Base-by-base conservation (phyloP, 2,888 invertebrate species). In the Cheilosia impressa region DNA sequence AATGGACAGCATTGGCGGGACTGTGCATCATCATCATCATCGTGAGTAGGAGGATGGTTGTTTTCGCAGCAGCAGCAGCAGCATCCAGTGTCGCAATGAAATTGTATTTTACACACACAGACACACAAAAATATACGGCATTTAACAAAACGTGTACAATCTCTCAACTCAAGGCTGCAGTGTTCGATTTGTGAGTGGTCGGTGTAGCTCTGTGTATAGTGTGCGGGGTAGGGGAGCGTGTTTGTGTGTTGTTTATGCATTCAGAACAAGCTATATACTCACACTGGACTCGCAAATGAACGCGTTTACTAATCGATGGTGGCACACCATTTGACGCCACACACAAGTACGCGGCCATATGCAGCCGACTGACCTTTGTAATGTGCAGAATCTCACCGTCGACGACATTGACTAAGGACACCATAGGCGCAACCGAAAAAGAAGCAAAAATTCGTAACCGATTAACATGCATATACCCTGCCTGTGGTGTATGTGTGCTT, bases 301-400 rank as follows among this genome's bases (percentile, higher is more conserved):
- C 96, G 88, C 96, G 93, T 92, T 97, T 96, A 93, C 97, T 97
- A 90, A 97, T 97, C 62, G 97, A 97, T 10, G 98, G 98, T 34
- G 97, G 97, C 38, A 98, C 97, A 76, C 97, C 97, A 91, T 98
- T 98, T 77, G 97, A 97, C 15, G 98, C 98, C 88, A 98, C 97
- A 93, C 98, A 98, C 85, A 98, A 93, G 93, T 98, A 98, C 41
- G 97, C 96, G 27, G 97, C 98, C 97, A 98, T 98, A 92, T 97
- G 97, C 85, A 97, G 94, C 58, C 98, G 94, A 89, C 97, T 97
- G 88, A 98, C 97, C 94, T 97, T 97, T 77, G 95, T 95, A 89
- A 98, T 96, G 89, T 96, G 96, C 89, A 98, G 93, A 71, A 96
- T 94, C 91, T 97, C 97, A 2, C 97, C 97, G 90, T 97, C 96